Conservation (phyloP, 2,113 vertebrate genomes). For the Paracanthobrama guichenoti region DNA sequence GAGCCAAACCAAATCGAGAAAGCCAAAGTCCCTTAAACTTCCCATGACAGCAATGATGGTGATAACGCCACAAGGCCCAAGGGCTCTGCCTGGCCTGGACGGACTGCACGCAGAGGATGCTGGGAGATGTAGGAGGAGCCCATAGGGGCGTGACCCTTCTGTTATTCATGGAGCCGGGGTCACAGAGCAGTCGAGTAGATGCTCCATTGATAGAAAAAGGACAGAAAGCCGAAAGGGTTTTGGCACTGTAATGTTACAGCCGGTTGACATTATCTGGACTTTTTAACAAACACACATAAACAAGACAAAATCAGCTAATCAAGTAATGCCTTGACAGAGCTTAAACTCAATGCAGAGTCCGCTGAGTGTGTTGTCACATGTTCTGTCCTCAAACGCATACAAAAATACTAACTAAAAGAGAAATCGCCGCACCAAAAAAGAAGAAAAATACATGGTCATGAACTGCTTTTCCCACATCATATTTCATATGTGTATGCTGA, state of each 20-base stretch:
- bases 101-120: conserved; percentile 15
- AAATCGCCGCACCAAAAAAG: not conserved
- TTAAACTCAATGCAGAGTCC: not conserved
- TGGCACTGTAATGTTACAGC: conserved; percentile 38
- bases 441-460: not conserved
- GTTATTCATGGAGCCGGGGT: not conserved
- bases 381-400: not conserved
- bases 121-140: conserved; percentile 33
- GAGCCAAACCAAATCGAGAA: conserved; percentile 42
- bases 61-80: not conserved
- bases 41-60: conserved; percentile 23
- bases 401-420: conserved; percentile 5
- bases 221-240: conserved; percentile 2
- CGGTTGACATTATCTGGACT: not conserved
- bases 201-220: not conserved
- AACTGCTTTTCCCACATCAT: not conserved
- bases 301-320: conserved; percentile 29
- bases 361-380: not conserved
- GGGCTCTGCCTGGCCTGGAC: conserved; percentile 9
- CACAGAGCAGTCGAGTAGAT: not conserved
- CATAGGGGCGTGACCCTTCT: not conserved
- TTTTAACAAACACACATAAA: conserved; percentile 16
- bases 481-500: not conserved
- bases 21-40: conserved; percentile 47
- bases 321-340: conserved; percentile 30